Evolutionary conservation across 2,797 vertebrate species (phyloP), one percentile per base, ranked within the genome.

Genomic region (Notamacropus eugenii): DNA sequence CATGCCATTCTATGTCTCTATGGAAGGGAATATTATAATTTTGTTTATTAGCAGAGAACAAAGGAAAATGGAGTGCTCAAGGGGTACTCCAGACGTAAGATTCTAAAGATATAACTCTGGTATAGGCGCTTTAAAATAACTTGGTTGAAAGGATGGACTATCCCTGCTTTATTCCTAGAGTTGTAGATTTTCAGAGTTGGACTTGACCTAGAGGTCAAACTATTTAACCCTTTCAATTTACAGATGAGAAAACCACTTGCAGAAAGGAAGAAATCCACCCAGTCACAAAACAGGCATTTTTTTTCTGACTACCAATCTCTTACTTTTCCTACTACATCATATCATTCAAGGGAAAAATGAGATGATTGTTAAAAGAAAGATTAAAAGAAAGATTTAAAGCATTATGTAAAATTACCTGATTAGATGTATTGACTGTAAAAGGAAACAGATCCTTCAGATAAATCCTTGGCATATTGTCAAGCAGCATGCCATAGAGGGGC

Each of bases 401-500:
- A 57, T 0, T 54, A 55, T 52, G 5, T 0, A 0, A 19, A 95
- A 97, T 98, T 99, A 99, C 99, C 99, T 99, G 99, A 98, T 99
- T 99, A 93, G 99, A 99, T 58, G 99, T 99, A 93, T 99, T 99
- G 97, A 99, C 98, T 95, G 99, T 99, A 97, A 99, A 99, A 96
- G 99, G 99, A 97, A 99, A 99, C 62, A 99, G 98, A 96, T 99
- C 99, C 98, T 99, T 99, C 98, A 99, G 99, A 98, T 99, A 99
- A 98, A 99, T 99, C 91, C 99, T 99, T 19, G 99, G 99, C 99
- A 99, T 99, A 97, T 99, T 99, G 99, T 99, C 99, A 98, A 99
- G 99, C 95, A 99, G 99, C 98, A 99, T 99, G 91, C 99, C 99
- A 34, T 99, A 99, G 46, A 99, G 99, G 0, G 99, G 99, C 98